These are phyloP conservation scores for Apistogramma diplotaenia DNA, from an alignment of 2,113 vertebrate species.

Conservation along the genomic window DNA sequence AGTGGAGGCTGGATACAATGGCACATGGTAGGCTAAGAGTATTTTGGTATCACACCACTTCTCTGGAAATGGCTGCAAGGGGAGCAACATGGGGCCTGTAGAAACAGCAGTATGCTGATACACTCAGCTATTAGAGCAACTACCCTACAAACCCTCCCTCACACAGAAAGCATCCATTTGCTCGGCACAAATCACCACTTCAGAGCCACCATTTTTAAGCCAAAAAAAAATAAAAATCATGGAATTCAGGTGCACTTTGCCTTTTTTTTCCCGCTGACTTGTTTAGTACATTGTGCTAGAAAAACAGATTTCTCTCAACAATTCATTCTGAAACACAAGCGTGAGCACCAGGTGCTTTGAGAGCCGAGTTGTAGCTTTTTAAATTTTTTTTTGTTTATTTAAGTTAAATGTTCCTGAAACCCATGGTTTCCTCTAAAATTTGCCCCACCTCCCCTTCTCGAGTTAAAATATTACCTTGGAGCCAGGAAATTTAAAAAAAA, in stretches of 20 bases:
- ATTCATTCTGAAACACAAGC: background rate
- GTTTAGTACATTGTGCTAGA: background rate
- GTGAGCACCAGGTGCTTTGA: background rate
- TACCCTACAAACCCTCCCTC: slow-evolving; percentile 36
- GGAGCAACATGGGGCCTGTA: slow-evolving; percentile 47
- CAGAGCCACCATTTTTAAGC: slow-evolving; percentile 6
- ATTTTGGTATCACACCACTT: slow-evolving; percentile 57
- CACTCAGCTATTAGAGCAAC: slow-evolving; percentile 45
- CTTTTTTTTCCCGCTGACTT: background rate
- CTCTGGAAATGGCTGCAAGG: slow-evolving; percentile 64
- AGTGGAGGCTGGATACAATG: slow-evolving; percentile 66
- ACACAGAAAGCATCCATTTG: slow-evolving; percentile 31
- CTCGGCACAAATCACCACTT: slow-evolving; percentile 17
- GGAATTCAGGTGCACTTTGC: slow-evolving; percentile 26
- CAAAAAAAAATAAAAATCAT: slow-evolving; percentile 16
- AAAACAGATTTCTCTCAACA: slow-evolving; percentile 7
- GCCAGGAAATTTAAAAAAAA: background rate
- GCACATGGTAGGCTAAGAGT: slow-evolving; percentile 64
- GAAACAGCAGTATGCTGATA: slow-evolving; percentile 47
- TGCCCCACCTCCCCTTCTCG: background rate
- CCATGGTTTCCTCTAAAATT: slow-evolving; percentile 1
- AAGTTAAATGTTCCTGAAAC: slow-evolving; percentile 19
- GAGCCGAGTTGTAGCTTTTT: background rate
- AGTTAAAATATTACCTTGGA: background rate
- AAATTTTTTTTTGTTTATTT: background rate